Evolutionary conservation across 1,140 invertebrate genomes (phyloP), one percentile per base, ranked within the genome.

Genomic region (Pomacea maculata): DNA sequence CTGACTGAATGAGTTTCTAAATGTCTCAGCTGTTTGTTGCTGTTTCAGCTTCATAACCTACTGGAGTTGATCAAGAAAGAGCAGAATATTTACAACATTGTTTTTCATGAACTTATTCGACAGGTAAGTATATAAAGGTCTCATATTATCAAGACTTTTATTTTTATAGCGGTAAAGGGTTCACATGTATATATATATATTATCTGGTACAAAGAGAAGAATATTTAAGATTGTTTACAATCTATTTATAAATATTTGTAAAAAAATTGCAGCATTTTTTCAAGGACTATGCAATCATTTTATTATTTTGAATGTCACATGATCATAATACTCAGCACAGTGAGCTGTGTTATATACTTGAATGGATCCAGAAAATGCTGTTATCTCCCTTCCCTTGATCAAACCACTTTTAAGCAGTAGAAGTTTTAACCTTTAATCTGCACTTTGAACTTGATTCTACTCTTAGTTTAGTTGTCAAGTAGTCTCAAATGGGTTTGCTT

Each of bases 41-140:
- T 76, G 72, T 82, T 85, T 63, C 83, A 91, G 90, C 90, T 92
- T 84, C 91, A 92, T 77, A 91, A 91, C 77, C 83, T 92, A 61
- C 81, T 92, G 68, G 89, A 91, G 78, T 81, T 91, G 70, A 90
- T 92, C 12, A 92, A 91, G 85, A 90, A 90, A 79, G 91, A 92
- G 83, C 91, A 92, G 80, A 87, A 91, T 75, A 90, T 92, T 64
- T 92, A 91, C 83, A 91, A 92, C 78, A 85, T 91, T 70, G 82
- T 92, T 14, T 92, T 92, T 83, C 90, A 91, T 84, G 91, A 92
- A 84, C 80, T 92, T 4, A 92, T 92, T 61, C 78, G 90, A 82
- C 90, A 92, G 87, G 89, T 90, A 79, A 79, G 84, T 76, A 19
- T 34, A 71, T 34, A 71, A 19, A 15, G 25, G 10, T 70, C 14